Conservation (phyloP, 2,888 invertebrate genomes). For the Salpingus planirostris region DNA sequence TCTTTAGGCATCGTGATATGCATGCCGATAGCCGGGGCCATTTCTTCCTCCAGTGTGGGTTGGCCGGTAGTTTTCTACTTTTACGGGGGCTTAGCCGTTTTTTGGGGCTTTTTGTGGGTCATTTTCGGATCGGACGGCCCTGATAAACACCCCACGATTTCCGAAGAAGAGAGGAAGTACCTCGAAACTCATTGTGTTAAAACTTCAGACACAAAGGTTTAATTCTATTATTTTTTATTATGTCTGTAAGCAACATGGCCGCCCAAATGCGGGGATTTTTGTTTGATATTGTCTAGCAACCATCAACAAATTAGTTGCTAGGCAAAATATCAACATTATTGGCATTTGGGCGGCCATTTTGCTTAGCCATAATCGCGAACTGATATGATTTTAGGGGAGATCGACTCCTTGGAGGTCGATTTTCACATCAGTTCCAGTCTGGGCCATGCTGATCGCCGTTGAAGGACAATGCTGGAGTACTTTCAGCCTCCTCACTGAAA, state of each 20-base stretch:
- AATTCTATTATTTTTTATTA: too few species aligned
- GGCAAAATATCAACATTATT: too few species aligned
- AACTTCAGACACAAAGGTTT: too few species aligned
- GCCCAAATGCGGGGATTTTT: too few species aligned
- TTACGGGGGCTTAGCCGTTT: constrained; percentile 51
- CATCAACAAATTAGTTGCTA: too few species aligned
- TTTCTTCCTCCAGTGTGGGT: constrained; percentile 54
- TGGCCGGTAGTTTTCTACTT: constrained; percentile 70
- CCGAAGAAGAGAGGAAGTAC: constrained; percentile 45
- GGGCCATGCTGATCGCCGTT: constrained; percentile 63
- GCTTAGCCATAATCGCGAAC: too few species aligned
- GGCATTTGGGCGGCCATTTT: too few species aligned
- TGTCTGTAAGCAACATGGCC: too few species aligned
- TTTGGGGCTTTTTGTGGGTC: constrained; percentile 51
- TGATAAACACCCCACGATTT: constrained; percentile 47
- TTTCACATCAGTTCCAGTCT: constrained; percentile 63
- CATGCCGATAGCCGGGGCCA: constrained; percentile 13
- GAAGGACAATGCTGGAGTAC: constrained; percentile 73
- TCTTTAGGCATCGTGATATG: constrained; percentile 3
- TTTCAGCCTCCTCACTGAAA: constrained; percentile 73
- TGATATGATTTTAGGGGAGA: too few species aligned
- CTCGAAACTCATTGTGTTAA: too few species aligned
- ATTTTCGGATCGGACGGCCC: constrained; percentile 57
- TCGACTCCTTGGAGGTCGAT: constrained; percentile 70
- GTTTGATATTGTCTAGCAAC: too few species aligned